Evolutionary conservation across 1,140 invertebrate species (phyloP).

Genomic region (Microplitis demolitor): DNA sequence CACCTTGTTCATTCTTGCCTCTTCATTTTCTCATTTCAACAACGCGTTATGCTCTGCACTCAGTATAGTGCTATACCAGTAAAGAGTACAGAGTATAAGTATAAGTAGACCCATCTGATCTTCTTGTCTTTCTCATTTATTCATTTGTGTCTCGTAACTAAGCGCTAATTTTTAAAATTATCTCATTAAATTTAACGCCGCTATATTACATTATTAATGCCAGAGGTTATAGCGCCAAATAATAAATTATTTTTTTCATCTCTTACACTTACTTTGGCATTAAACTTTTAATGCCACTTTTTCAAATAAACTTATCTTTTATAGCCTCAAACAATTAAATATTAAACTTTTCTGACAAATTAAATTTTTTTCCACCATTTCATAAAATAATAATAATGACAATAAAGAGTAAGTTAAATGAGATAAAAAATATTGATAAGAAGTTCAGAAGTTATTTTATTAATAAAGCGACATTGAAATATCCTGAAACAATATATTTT

Average conservation of each 20-base stretch:
- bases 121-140: conserved; percentile 1
- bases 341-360: too few relatives aligned
- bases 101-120: background rate
- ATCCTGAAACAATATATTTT: too few relatives aligned
- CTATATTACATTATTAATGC: background rate
- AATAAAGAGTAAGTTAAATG: too few relatives aligned
- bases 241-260: background rate
- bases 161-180: background rate
- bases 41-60: background rate
- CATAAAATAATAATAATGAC: too few relatives aligned
- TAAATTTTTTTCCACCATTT: too few relatives aligned
- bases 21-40: background rate
- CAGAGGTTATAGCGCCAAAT: background rate
- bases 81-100: too few relatives aligned
- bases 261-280: background rate
- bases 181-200: background rate
- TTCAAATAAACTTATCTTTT: too few relatives aligned
- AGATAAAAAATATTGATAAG: too few relatives aligned
- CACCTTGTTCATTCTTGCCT: conserved; percentile 17
- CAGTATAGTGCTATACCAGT: background rate
- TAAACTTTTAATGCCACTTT: too few relatives aligned
- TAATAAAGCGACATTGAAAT: too few relatives aligned
- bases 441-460: too few relatives aligned
- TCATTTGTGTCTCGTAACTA: background rate
- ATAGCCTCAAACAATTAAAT: too few relatives aligned